Evolutionary conservation across 2,797 vertebrate genomes (phyloP), one percentile per base, ranked within the genome.

Genomic region (Peromyscus eremicus): DNA sequence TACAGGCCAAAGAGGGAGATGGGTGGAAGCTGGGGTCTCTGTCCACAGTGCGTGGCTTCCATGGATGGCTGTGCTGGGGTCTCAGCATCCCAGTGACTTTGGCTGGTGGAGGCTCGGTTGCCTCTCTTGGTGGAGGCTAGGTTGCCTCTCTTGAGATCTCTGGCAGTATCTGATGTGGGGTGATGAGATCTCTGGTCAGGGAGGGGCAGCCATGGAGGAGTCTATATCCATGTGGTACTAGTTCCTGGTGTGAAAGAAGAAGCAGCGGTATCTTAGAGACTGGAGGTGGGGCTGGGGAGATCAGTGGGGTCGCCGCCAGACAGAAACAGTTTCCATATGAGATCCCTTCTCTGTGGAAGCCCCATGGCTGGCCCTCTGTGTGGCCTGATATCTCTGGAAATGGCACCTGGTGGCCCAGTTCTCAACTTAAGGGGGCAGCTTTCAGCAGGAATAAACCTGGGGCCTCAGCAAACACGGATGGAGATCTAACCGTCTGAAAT

Each of bases 261-360:
- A 52, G 21, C 62, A 32, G 62, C 23, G 6, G 23, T 23, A 46
- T 11, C 62, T 55, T 25, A 16, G 32, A 49, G 16, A 49, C 5
- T 37, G n/a, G 16, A 0, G 6, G n/a, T 32, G 2, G 17, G 1
- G 1, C 8, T 1, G 5, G 49, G 7, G 55, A n/a, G 10, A 55
- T 87, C 5, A n/a, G 60, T 17, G 29, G 23, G 60, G 7, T 66
- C 34, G 1, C 46, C 37, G 60, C 43, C 34, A 37, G 43, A 37
- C 29, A 90, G 37, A 46, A 88, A 14, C 49, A 77, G 57, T 49
- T 76, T n/a, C 73, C 40, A 49, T 27, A 32, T 62, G 19, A n/a
- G 43, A 79, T 49, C 77, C 40, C 21, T 25, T 21, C 14, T 23
- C 55, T 21, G 23, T 55, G 13, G 70, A 34, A 34, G 68, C 10